Conservation (phyloP, 2,797 vertebrate genomes). For the Octomys mimax region DNA sequence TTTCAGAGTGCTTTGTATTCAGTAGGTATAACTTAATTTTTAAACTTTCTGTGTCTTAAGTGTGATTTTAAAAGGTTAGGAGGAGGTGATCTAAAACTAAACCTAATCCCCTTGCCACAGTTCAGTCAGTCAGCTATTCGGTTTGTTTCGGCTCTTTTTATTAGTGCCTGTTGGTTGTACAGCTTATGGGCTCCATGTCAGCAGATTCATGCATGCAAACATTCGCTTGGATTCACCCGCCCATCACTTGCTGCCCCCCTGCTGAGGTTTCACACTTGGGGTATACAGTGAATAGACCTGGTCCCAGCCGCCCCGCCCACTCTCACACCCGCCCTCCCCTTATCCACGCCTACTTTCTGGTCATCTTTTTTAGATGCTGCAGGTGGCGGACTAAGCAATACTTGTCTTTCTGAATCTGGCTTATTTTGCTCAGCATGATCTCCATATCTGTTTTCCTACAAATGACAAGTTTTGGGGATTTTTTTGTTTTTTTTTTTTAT, state of each 20-base stretch:
- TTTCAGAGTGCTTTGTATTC: slow-evolving; percentile 46
- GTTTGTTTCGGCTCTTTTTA: neutral
- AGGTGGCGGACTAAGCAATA: too few relatives aligned
- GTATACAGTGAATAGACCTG: neutral
- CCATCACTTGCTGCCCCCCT: neutral
- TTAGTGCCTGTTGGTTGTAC: neutral
- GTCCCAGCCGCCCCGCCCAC: neutral
- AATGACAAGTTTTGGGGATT: neutral
- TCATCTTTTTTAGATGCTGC: neutral
- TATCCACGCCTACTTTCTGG: neutral
- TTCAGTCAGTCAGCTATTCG: neutral
- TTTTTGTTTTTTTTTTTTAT: neutral
- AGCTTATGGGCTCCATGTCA: neutral
- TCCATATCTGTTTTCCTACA: neutral
- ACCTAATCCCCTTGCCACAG: neutral
- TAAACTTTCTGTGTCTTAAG: slow-evolving; percentile 27
- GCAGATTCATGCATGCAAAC: neutral
- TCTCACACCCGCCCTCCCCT: neutral
- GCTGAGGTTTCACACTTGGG: neutral
- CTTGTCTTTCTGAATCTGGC: neutral
- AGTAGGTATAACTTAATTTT: slow-evolving; percentile 31
- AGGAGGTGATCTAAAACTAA: neutral
- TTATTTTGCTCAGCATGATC: neutral
- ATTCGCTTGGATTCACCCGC: neutral
- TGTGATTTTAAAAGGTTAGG: slow-evolving; percentile 9